Evolutionary conservation across 2,888 invertebrate genomes (phyloP).

Genomic region (Cephus sareptanus): DNA sequence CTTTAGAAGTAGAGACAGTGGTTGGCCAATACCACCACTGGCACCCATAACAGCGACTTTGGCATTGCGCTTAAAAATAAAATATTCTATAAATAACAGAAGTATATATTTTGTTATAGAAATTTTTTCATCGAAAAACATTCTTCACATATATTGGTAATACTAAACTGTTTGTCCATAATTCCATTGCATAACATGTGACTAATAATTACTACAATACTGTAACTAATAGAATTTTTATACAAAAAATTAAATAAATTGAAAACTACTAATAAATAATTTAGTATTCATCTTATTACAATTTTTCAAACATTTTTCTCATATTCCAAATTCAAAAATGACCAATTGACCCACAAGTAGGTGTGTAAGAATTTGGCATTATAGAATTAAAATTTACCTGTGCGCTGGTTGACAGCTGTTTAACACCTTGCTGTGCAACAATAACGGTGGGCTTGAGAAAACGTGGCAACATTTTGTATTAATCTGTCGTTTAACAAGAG

Average conservation of each 20-base stretch:
- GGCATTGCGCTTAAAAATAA: conserved; percentile 75
- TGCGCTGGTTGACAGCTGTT: conserved; percentile 56
- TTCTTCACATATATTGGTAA: not conserved
- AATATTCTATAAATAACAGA: conserved; percentile 21
- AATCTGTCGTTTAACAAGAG: conserved; percentile 11
- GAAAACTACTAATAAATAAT: not conserved
- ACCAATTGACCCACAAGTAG: not conserved
- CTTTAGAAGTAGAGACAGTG: conserved; percentile 91
- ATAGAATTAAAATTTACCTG: conserved; percentile 41
- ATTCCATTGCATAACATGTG: not conserved
- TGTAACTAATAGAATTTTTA: not conserved
- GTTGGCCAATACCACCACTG: conserved; percentile 98
- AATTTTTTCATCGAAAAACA: not conserved
- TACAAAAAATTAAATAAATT: not conserved
- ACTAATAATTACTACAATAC: not conserved
- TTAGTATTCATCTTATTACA: not conserved
- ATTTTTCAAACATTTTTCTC: not conserved
- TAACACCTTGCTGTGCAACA: conserved; percentile 52
- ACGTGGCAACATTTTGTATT: conserved; percentile 55
- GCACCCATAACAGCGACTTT: conserved; percentile 98
- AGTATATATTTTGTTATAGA: not conserved
- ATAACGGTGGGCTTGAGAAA: conserved; percentile 50
- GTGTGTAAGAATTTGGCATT: not conserved
- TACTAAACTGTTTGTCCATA: not conserved
- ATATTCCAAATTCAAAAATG: not conserved